A percentile compares a stretch with the other conserved stretches of the same genome.
These are phyloP conservation scores for Dromas ardeola DNA, from an alignment of 2,113 vertebrate genomes.

Conservation along the genomic window DNA sequence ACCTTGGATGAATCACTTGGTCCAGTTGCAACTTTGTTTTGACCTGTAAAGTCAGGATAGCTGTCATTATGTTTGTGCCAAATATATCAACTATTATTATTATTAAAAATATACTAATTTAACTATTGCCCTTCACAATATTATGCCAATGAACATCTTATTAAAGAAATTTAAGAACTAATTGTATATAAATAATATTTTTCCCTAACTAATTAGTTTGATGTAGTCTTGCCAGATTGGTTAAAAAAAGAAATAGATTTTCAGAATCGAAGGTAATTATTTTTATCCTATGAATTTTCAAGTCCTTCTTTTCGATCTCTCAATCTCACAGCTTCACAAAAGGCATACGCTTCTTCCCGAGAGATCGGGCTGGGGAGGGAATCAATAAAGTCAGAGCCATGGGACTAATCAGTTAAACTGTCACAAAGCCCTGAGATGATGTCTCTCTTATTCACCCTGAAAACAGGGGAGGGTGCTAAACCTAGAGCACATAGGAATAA, in stretches of 20 bases:
- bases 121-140: not conserved
- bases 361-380: not conserved
- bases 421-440: not conserved
- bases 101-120: not conserved
- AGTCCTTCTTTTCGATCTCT: not conserved
- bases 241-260: not conserved
- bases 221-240: not conserved
- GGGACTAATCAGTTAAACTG: not conserved
- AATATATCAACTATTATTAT: not conserved
- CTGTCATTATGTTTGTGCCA: not conserved
- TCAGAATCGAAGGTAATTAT: not conserved
- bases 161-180: not conserved
- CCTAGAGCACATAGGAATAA: fast-evolving
- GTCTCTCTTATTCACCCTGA: not conserved
- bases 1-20: not conserved
- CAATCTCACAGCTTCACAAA: not conserved
- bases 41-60: not conserved
- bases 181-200: not conserved
- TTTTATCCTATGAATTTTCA: not conserved
- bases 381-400: not conserved
- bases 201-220: not conserved
- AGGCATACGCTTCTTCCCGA: not conserved
- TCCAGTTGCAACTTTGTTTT: not conserved
- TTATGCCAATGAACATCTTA: not conserved
- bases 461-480: not conserved